A percentile compares a stretch with the other conserved stretches of the same genome.
Conservation (phyloP, 1,140 invertebrate species). For the Sarcophaga bullata region DNA sequence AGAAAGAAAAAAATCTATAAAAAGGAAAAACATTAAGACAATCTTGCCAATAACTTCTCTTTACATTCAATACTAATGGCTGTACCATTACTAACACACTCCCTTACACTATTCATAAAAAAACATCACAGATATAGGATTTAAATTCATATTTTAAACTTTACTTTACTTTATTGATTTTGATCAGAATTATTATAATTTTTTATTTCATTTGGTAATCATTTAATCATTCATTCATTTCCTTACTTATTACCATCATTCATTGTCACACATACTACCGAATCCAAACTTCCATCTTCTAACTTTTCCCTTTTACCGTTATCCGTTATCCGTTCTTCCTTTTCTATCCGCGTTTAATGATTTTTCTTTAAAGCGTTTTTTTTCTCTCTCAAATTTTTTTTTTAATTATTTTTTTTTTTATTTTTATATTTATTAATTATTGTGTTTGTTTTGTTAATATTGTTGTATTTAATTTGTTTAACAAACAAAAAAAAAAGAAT, state of each 20-base stretch:
- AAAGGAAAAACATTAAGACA: conserved; percentile 39
- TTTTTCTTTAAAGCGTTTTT: too few species aligned
- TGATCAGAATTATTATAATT: too few species aligned
- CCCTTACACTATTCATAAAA: not conserved
- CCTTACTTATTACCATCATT: too few species aligned
- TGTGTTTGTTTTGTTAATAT: conserved; percentile 31
- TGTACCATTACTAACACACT: not conserved
- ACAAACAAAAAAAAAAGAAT: conserved; percentile 1
- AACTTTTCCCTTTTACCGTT: not conserved
- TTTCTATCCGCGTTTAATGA: too few species aligned
- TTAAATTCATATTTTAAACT: too few species aligned
- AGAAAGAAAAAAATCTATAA: too few species aligned
- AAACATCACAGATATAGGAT: not conserved
- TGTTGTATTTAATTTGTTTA: conserved; percentile 33
- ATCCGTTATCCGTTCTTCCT: too few species aligned
- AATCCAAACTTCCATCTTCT: not conserved
- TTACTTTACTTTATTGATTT: too few species aligned
- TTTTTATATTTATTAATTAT: not conserved
- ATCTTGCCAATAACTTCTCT: not conserved
- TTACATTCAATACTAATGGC: not conserved
- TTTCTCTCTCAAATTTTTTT: not conserved
- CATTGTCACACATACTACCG: not conserved
- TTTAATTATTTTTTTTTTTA: conserved; percentile 14
- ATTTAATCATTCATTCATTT: too few species aligned
- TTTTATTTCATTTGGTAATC: too few species aligned